Evolutionary conservation across 2,797 vertebrate species (phyloP), one percentile per base, ranked within the genome.

Genomic region (Rhinoraja longicauda): DNA sequence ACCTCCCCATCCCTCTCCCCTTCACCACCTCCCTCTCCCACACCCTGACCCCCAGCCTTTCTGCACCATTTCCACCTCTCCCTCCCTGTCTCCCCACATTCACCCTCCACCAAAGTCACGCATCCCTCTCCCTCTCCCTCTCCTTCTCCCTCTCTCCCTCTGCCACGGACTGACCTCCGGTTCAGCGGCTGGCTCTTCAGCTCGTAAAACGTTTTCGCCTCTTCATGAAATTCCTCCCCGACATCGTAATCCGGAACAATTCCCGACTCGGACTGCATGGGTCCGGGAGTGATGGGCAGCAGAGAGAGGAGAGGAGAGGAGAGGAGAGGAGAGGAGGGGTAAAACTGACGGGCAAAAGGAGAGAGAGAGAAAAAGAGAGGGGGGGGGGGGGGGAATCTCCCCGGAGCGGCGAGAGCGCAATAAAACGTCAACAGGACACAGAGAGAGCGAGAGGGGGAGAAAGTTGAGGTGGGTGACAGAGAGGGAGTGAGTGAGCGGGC

Each of bases 181-280:
- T 97, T 97, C 94, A 99, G 94, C n/a, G 98, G 98, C 94, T 98
- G 98, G 95, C 98, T 99, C 96, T 98, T 99, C 96, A 99, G 95
- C 96, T 99, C 98, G 96, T 99, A 99, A 95, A 99, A 99, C 93
- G 98, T 99, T 96, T 99, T 99, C 75, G 98, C 98, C 94, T 99
- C 98, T 95, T 98, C 98, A 94, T 97, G 97, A 95, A 98, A 98
- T 95, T 99, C 98, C 95, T 99, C 98, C 94, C 97, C 98, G 78
- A 97, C 97, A 95, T 99, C 98, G 95, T 98, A 99, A 97, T 99
- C 98, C 94, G 98, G 96, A 95, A 99, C 98, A 93, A 99, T 99
- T 93, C 98, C 98, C 93, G 98, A 99, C 94, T 99, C 98, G 70
- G 98, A 96, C 96, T 99, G 98, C 98, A 99, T 99, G 90, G 93